These are phyloP conservation scores for Synanthedon vespiformis DNA, from an alignment of 2,888 invertebrate species.

Conservation along the genomic window DNA sequence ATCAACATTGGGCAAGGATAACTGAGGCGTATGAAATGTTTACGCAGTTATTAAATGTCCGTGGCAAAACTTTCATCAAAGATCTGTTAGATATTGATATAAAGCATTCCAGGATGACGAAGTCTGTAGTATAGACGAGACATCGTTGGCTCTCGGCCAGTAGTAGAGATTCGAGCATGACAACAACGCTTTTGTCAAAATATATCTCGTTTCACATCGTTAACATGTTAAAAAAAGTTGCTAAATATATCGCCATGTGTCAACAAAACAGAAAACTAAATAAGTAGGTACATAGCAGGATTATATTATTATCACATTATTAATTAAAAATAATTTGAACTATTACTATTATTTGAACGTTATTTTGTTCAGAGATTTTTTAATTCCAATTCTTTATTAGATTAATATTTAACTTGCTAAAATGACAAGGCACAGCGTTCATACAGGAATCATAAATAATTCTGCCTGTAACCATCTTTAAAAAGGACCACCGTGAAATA, in stretches of 20 bases:
- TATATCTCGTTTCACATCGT: slow-evolving; percentile 4
- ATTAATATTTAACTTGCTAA: too few species aligned
- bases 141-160: slow-evolving; percentile 29
- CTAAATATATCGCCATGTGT: neutral
- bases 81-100: slow-evolving; percentile 6
- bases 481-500: too few species aligned
- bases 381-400: too few species aligned
- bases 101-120: slow-evolving; percentile 11
- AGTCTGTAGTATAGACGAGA: slow-evolving; percentile 10
- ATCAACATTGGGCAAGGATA: neutral
- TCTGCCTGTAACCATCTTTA: too few species aligned
- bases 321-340: too few species aligned
- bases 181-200: slow-evolving; percentile 5
- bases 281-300: too few species aligned
- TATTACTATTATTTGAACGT: too few species aligned
- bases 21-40: neutral
- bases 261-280: neutral
- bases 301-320: too few species aligned
- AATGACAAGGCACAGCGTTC: too few species aligned
- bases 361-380: too few species aligned
- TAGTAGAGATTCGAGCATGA: slow-evolving; percentile 7
- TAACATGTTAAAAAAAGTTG: neutral
- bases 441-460: too few species aligned
- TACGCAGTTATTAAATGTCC: neutral
- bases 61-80: neutral